Percentiles rank a stretch among this genome's conserved stretches.
These are phyloP conservation scores for Anguilla rostrata DNA, from an alignment of 2,113 vertebrate species.

Conservation along the genomic window DNA sequence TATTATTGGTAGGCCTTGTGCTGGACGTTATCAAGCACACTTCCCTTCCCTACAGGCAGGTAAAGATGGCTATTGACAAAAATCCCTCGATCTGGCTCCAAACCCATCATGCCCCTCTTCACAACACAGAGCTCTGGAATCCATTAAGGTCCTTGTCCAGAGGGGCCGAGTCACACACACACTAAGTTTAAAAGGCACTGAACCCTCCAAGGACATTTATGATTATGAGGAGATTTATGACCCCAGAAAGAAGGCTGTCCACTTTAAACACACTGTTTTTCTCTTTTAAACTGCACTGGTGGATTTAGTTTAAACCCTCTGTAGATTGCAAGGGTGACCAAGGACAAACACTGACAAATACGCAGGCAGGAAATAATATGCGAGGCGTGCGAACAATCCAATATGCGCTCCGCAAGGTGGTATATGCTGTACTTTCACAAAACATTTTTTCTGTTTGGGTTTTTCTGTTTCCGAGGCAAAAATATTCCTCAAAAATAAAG, in stretches of 20 bases:
- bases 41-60: not conserved
- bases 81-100: not conserved
- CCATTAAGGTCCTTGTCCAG: not conserved
- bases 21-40: not conserved
- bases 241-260: not conserved
- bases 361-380: not conserved
- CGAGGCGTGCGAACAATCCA: not conserved
- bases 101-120: not conserved
- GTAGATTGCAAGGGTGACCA: not conserved
- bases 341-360: not conserved
- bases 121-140: slow-evolving; percentile 4
- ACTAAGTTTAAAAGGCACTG: not conserved
- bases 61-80: not conserved
- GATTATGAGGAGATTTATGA: not conserved
- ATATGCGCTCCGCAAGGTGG: no score
- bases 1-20: not conserved
- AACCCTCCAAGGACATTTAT: not conserved
- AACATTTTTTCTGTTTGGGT: not conserved
- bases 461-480: no score
- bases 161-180: not conserved
- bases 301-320: not conserved
- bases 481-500: no score
- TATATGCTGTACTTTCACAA: not conserved
- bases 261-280: not conserved
- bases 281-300: not conserved